Evolutionary conservation across 2,113 vertebrate species (phyloP), one percentile per base, ranked within the genome.

Genomic region (Marcusenius ussheri): DNA sequence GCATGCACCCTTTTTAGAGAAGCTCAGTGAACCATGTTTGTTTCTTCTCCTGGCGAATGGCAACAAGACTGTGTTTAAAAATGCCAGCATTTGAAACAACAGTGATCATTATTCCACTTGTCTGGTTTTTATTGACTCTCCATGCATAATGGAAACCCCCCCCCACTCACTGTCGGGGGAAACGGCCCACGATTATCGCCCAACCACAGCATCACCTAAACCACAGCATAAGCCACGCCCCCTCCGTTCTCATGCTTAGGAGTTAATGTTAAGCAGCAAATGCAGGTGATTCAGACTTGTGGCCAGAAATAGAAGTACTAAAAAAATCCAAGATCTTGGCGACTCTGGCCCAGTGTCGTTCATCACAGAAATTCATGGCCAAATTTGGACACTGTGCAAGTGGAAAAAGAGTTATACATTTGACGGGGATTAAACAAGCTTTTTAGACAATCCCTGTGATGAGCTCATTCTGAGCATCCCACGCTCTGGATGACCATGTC

Each of bases 181-280:
- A 47, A 15, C 83, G 50, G 39, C 93, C 94, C 93, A 94, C 94
- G 70, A 46, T 87, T 91, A 91, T 95, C 93, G 91, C 86, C 11
- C 35, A 45, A 50, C 87, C 47, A 31, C 62, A 27, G 27, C n/a
- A 31, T 70, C 62, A 70, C 62, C 15, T 46, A 5, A 66, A 83
- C 58, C 66, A 87, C 88, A n/a, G 10, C 45, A 35, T 77, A 89
- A 58, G 80, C 27, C 10, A 49, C 35, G 5, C 45, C 88, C 74
- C 35, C 42, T 31, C 31, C 5, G 74, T 83, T 89, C 83, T 50
- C 88, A 89, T 11, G 39, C 74, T n/a, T 8, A 53, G 50, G 31
- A 56, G 88, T 45, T 35, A 13, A 9, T 42, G 51, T 27, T 10
- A 53, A 31, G 51, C 24, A 50, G 70, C 27, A 50, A 46, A n/a